Base-by-base conservation (phyloP, 2,888 invertebrate species). In the Phaonia tiefii region DNA sequence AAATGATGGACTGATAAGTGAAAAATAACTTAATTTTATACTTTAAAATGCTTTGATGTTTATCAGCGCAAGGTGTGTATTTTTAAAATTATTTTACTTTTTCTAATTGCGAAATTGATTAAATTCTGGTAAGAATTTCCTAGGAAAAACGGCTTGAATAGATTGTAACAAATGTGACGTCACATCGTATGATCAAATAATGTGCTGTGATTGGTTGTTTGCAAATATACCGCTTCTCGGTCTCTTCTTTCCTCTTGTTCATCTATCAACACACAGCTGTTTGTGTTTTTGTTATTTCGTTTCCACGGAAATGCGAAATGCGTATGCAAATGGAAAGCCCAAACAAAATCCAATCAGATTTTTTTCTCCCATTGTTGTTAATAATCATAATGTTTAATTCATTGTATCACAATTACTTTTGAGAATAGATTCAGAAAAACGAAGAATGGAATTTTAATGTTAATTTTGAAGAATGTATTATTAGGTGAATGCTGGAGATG, bases 151-250 rank as follows among this genome's bases (percentile, higher is more conserved):
- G 66, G n/a, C 39, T 15, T 39, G 26, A 31, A 46, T 66, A 11
- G 31, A 39, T n/a, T 51, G n/a, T 25, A 74, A 67, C 58, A 31
- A n/a, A 69, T 70, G 85, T 86, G 87, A 86, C 88, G 89, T 88
- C 89, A 90, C 85, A 90, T 90, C 90, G 90, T 89, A 89, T 89
- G 90, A 90, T 90, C 86, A 84, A 85, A 85, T 65, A 86, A 84
- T 83, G 86, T 72, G 73, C 82, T 88, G 85, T 89, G 89, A 90
- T 90, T 90, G 90, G 90, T 85, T 84, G 84, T 83, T 83, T 80
- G 67, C 77, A 76, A 78, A 75, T 81, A 80, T 82, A 72, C 73
- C 70, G 46, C 49, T 42, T 42, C 15, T 63, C 20, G 37, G 31
- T 80, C 77, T 70, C 79, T 42, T 20, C 10, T 22, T 37, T 26